Evolutionary conservation across 1,140 invertebrate species (phyloP), one percentile per base, ranked within the genome.

Genomic region (Drusus annulatus): DNA sequence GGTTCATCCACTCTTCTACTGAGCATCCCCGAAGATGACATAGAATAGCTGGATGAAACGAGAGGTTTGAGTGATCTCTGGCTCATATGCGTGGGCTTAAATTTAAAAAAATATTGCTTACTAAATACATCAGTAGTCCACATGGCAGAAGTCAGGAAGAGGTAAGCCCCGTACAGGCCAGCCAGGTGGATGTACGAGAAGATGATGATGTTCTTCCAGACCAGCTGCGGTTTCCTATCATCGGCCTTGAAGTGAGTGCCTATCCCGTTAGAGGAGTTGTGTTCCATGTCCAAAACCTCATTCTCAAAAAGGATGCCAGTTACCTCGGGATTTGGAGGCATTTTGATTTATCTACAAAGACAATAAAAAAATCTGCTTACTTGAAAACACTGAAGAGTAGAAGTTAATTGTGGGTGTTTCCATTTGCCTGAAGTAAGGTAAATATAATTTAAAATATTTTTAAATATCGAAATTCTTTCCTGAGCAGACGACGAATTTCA

Each of bases 191-290:
- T 90, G 62, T 92, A 92, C 0, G 87, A 84, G 85, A 98, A 97
- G 1, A 96, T 86, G 0, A 93, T 86, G 2, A 98, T 94, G 87
- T 98, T 98, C 81, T 93, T 91, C 97, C 97, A 98, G 0, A 98
- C 96, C 21, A 97, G 93, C 82, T 93, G 81, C 5, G 89, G 79
- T 85, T 89, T 86, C 45, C 86, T 83, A 17, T 71, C 13, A n/a
- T 79, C 78, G 31, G 78, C 78, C 83, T 89, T 17, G 63, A 62
- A 78, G 65, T 73, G 68, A 1, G 23, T 85, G 81, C 88, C 87
- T 19, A 90, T 86, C 3, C 84, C 86, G 13, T 15, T 87, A 19
- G 10, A 28, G 3, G 91, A 84, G 3, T 88, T 90, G 56, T 91
- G 86, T 56, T 92, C 91, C 74, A 88, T 87, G 25, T 91, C 91